phyloP scores from a whole-genome alignment of 2,113 vertebrate species.

The Thunnus maccoyii region DNA sequence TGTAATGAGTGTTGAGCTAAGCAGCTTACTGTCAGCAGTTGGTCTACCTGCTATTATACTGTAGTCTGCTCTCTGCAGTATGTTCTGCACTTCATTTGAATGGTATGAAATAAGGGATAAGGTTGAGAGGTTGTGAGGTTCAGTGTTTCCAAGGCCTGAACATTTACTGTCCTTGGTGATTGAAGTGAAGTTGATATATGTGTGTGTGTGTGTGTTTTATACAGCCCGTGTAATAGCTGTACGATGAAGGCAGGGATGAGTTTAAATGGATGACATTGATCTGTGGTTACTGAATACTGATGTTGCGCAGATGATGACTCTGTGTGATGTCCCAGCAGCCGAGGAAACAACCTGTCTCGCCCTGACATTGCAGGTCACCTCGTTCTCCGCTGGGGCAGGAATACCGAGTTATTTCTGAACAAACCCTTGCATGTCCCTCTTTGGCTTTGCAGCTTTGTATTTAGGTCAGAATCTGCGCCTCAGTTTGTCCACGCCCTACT shows the following conservation, averaged over 20 bases:
- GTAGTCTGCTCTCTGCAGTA: not conserved
- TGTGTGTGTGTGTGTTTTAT: not conserved
- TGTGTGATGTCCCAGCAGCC: not conserved
- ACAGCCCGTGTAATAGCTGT: not conserved
- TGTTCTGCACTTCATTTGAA: too few species aligned
- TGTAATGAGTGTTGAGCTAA: too few species aligned
- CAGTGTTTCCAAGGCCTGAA: not conserved
- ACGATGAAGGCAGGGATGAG: not conserved
- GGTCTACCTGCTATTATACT: not conserved
- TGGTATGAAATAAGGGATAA: too few species aligned
- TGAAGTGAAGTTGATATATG: not conserved
- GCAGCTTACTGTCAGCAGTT: not conserved
- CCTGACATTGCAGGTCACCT: slow-evolving; percentile 8
- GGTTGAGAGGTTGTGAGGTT: too few species aligned
- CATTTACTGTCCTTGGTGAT: not conserved
- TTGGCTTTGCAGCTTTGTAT: slow-evolving; percentile 43
- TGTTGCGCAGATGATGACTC: not conserved
- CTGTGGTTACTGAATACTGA: slow-evolving; percentile 29
- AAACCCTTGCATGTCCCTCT: slow-evolving; percentile 25
- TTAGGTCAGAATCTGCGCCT: slow-evolving; percentile 59
- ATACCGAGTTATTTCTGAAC: slow-evolving; percentile 51
- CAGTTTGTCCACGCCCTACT: slow-evolving; percentile 53
- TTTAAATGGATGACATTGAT: slow-evolving; percentile 38
- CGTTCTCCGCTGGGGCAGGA: not conserved
- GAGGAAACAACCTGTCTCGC: not conserved